Conservation (phyloP, 64 coral and sea anemone species). For the Dendronephthya gigantea region DNA sequence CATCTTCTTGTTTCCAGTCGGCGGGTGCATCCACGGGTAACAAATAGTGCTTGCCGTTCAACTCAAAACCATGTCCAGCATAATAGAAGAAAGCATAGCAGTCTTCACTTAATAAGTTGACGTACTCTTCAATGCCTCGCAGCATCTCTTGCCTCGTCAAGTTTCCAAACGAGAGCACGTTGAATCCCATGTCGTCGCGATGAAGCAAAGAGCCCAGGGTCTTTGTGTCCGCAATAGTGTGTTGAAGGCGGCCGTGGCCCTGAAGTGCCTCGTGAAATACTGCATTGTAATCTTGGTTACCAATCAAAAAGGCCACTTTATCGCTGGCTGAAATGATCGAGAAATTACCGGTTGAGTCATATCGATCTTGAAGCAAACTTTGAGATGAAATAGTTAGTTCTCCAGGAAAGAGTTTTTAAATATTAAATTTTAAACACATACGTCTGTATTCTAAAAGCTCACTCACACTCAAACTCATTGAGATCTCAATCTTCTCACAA, state of each 20-base stretch:
- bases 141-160: neutral
- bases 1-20: neutral
- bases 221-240: neutral
- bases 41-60: neutral
- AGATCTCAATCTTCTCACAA: too few species aligned
- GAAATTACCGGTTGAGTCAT: neutral
- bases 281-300: neutral
- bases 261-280: neutral
- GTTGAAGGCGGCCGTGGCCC: neutral
- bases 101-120: neutral
- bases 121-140: neutral
- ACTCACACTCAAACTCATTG: too few species aligned
- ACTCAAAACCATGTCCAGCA: conserved; percentile 1
- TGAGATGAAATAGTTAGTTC: too few species aligned
- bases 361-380: neutral
- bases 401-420: neutral
- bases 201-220: neutral
- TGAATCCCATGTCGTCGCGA: neutral
- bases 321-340: neutral
- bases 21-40: neutral
- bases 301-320: neutral
- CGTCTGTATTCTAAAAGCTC: too few species aligned
- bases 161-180: neutral
- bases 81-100: conserved; percentile 3
- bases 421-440: too few species aligned